phyloP scores from a whole-genome alignment of 2,888 invertebrate genomes.

The Hecatera dysodea region DNA sequence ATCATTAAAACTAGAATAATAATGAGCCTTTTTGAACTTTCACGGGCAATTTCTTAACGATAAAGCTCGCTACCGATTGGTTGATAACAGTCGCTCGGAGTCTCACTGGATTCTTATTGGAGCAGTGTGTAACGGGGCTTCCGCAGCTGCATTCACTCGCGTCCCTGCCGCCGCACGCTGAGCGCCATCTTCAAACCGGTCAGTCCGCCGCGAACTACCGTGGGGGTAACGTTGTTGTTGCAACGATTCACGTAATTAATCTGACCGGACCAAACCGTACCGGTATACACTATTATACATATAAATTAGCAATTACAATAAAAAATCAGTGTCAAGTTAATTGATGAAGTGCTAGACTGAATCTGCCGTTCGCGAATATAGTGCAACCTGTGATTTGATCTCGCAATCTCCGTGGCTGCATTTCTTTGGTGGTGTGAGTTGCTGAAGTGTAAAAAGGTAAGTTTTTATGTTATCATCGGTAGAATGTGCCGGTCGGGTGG shows the following conservation, averaged over 20 bases:
- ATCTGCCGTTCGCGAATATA: slow-evolving; percentile 75
- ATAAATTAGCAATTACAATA: slow-evolving; percentile 68
- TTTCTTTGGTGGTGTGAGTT: slow-evolving; percentile 84
- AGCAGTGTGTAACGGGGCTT: slow-evolving; percentile 74
- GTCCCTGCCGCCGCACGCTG: slow-evolving; percentile 76
- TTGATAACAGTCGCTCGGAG: slow-evolving; percentile 49
- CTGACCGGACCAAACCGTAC: slow-evolving; percentile 76
- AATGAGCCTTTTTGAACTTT: slow-evolving; percentile 82
- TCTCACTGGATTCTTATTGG: slow-evolving; percentile 75
- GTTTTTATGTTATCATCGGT: slow-evolving; percentile 81
- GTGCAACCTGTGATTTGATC: slow-evolving; percentile 85
- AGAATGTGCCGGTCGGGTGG: slow-evolving; percentile 74
- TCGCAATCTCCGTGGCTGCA: slow-evolving; percentile 86
- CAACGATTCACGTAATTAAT: slow-evolving; percentile 69
- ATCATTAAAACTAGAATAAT: slow-evolving; percentile 71
- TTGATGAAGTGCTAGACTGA: slow-evolving; percentile 80
- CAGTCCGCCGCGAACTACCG: slow-evolving; percentile 88
- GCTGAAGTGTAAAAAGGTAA: slow-evolving; percentile 88
- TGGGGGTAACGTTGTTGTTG: slow-evolving; percentile 78
- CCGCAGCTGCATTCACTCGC: slow-evolving; percentile 83
- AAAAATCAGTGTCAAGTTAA: slow-evolving; percentile 82
- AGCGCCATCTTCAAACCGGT: slow-evolving; percentile 84
- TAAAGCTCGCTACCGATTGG: slow-evolving; percentile 74
- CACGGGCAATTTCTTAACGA: slow-evolving; percentile 77
- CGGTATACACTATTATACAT: slow-evolving; percentile 73